A percentile compares a stretch with the other conserved stretches of the same genome.
phyloP scores from a whole-genome alignment of 2,113 vertebrate species.

The Apaloderma vittatum region DNA sequence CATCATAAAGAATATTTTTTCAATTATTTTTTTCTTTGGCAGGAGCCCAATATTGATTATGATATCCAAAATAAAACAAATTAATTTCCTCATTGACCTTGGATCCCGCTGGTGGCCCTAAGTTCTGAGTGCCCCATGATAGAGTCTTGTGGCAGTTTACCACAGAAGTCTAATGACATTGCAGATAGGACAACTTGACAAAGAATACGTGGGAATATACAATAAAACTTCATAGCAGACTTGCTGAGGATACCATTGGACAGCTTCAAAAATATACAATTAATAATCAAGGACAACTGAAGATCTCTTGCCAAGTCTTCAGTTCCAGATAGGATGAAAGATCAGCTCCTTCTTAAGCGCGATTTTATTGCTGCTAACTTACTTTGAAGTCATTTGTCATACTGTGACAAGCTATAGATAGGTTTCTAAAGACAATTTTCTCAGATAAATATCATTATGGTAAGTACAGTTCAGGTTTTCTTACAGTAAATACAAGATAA shows the following conservation, averaged over 20 bases:
- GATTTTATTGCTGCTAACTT: not conserved
- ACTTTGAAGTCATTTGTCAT: not conserved
- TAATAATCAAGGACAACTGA: not conserved
- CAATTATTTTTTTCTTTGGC: not conserved
- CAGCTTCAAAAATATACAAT: not conserved
- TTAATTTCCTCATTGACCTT: not conserved
- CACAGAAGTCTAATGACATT: rapidly evolving
- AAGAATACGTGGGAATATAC: not conserved
- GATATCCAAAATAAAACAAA: not conserved
- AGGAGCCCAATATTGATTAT: not conserved
- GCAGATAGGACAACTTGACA: not conserved
- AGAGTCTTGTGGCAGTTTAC: not conserved
- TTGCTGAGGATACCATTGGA: not conserved
- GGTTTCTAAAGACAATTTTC: not conserved
- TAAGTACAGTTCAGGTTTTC: not conserved
- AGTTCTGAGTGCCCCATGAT: not conserved
- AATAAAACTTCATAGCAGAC: not conserved
- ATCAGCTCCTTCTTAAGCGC: not conserved
- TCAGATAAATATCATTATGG: not conserved
- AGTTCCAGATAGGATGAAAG: not conserved
- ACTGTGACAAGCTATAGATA: not conserved
- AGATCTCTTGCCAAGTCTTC: not conserved
- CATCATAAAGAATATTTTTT: not conserved
- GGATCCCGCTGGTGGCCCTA: not conserved
- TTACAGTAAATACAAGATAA: not conserved